Percentiles rank a stretch among this genome's conserved stretches.
Conservation (phyloP, 2,888 invertebrate genomes). For the Drosophila longiperda region DNA sequence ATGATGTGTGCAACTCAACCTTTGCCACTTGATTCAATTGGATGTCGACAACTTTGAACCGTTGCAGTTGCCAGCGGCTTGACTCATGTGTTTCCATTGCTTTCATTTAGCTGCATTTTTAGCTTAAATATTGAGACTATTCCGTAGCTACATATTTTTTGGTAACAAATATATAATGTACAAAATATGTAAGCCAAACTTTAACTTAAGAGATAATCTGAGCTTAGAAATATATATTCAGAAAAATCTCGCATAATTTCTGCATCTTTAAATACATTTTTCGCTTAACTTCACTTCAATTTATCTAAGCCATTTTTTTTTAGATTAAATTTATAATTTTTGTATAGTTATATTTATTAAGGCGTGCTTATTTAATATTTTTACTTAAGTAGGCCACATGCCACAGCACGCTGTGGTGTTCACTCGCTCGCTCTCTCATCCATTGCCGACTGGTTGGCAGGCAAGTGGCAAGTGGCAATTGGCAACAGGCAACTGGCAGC, state of each 20-base stretch:
- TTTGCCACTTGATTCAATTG: slow-evolving; percentile 30
- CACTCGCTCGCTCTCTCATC: slow-evolving; percentile 1
- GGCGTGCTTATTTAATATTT: slow-evolving; percentile 26
- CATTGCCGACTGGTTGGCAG: slow-evolving; percentile 10
- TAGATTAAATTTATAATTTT: not conserved
- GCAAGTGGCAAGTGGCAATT: slow-evolving; percentile 8
- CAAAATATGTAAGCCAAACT: too few species aligned
- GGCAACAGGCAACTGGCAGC: slow-evolving; percentile 24
- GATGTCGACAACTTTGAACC: slow-evolving; percentile 22
- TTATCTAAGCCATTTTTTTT: not conserved
- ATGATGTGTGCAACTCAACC: slow-evolving; percentile 28
- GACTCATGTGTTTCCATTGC: slow-evolving; percentile 4
- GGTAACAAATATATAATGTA: too few species aligned
- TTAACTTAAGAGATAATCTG: too few species aligned
- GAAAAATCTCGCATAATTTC: not conserved
- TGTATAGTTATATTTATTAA: slow-evolving; percentile 7
- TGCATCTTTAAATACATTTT: not conserved
- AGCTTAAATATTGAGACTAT: not conserved
- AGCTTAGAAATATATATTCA: too few species aligned
- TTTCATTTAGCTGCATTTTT: slow-evolving; percentile 3
- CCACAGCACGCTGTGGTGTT: not conserved
- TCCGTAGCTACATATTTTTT: not conserved
- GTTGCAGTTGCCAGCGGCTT: slow-evolving; percentile 8
- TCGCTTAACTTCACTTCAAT: not conserved
- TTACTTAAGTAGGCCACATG: slow-evolving; percentile 55